Conservation (phyloP, 53 echinoderm and acorn worm genomes). For the Holothuria scabra region DNA sequence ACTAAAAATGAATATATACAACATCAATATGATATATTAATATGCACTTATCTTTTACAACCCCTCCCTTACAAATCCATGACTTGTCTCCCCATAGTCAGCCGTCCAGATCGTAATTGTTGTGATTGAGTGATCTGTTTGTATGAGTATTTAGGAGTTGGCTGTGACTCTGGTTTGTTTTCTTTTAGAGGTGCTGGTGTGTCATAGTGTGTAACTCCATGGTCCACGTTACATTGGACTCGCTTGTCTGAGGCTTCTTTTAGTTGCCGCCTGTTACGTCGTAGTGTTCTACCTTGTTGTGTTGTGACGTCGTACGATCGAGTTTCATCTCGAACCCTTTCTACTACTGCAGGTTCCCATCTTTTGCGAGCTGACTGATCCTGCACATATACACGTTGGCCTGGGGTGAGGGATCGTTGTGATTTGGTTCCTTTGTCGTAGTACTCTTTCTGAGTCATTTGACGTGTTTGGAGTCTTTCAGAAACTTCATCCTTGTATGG, state of each 20-base stretch:
- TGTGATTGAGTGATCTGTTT: neutral
- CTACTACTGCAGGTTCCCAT: slow-evolving; percentile 64
- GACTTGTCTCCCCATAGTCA: neutral
- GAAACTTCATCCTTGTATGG: slow-evolving; percentile 37
- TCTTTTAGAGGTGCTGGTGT: neutral
- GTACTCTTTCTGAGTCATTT: slow-evolving; percentile 36
- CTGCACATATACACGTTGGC: slow-evolving; percentile 22
- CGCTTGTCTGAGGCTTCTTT: slow-evolving; percentile 1
- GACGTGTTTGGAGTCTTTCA: slow-evolving; percentile 47
- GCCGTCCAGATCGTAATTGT: slow-evolving; percentile 10
- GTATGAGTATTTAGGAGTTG: neutral
- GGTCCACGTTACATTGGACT: neutral
- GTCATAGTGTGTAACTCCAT: neutral
- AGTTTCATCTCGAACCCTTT: slow-evolving; percentile 58
- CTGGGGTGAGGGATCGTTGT: neutral
- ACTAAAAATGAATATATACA: neutral
- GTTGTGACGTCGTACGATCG: slow-evolving; percentile 70
- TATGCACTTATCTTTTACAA: neutral
- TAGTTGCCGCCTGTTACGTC: slow-evolving; percentile 40
- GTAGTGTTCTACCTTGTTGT: slow-evolving; percentile 54
- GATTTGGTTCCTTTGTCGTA: neutral
- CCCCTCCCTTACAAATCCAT: neutral
- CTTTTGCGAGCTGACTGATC: slow-evolving; percentile 27
- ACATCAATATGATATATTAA: neutral
- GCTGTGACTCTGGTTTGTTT: neutral